Evolutionary conservation across 1,140 invertebrate species (phyloP), one percentile per base, ranked within the genome.

Genomic region (Aphelinus atriplicis): DNA sequence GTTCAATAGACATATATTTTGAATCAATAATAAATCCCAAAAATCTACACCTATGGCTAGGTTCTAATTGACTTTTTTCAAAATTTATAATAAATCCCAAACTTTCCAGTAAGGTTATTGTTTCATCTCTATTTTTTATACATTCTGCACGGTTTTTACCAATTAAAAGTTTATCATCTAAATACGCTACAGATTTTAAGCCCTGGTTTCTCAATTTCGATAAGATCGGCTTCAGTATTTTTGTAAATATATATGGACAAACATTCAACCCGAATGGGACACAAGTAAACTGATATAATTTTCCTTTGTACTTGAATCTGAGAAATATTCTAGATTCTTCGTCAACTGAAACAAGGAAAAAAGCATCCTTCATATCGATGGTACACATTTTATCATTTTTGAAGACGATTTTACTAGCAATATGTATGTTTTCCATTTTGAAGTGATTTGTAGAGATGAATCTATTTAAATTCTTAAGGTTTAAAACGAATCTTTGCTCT

Each of bases 1-100:
- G 26, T 66, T 53, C 26, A 51, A 66, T 66, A 26, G 2, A 51
- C 4, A 51, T 10, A 53, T 7, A 6, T 26, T 10, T 3, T 5
- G 64, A 66, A 42, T 66, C 64, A 51, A 66, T 6, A 7, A 51
- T 53, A 7, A 50, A 53, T n/a, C 64, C 64, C 50, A 66, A 66
- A 66, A n/a, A 66, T 45, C 3, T 2, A 7, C 48, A 51, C 5
- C 10, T 50, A n/a, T n/a, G n/a, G 3, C 7, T 43, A 3, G 64
- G 48, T 5, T 7, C 7, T 51, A 66, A n/a, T 10, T 50, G 4
- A n/a, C 47, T 51, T 53, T 66, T 66, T 26, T 66, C 26, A 3
- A 7, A 7, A 66, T 66, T 66, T 26, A 66, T 42, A n/a, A 66
- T 26, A 26, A 66, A 66, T 3, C 64, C 48, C n/a, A 66, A 42